Conservation (phyloP, 2,797 vertebrate species). For the Denticeps clupeoides region DNA sequence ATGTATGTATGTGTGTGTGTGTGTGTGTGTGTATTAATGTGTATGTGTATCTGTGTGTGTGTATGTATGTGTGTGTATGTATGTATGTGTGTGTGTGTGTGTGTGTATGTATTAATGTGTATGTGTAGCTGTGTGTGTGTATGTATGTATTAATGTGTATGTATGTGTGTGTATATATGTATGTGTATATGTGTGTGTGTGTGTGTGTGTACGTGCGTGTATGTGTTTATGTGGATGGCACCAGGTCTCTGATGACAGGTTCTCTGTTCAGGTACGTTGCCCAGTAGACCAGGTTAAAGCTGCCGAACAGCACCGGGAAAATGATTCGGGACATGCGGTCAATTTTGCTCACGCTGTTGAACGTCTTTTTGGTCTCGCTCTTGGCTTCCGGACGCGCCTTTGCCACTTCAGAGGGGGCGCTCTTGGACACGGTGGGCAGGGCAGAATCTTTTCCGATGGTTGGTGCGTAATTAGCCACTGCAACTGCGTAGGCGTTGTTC, state of each 20-base stretch:
- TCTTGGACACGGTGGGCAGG: conserved; percentile 81
- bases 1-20: background rate
- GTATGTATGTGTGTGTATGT: background rate
- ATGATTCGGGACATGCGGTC: conserved; percentile 94
- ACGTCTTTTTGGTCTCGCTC: conserved; percentile 81
- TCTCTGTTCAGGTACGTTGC: conserved; percentile 89
- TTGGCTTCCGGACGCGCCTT: conserved; percentile 67
- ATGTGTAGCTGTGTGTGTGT: background rate
- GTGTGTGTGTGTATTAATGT: background rate
- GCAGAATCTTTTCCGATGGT: conserved; percentile 81
- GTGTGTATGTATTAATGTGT: background rate
- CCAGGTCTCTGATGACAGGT: conserved; percentile 69
- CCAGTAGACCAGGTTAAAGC: conserved; percentile 93
- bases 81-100: background rate
- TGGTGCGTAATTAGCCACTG: conserved; percentile 86
- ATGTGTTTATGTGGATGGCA: conserved; percentile 56
- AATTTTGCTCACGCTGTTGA: conserved; percentile 93
- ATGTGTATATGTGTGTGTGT: background rate
- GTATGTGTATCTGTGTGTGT: background rate
- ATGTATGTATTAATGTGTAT: background rate
- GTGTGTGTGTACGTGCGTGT: no score
- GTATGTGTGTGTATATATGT: background rate
- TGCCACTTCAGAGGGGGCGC: conserved; percentile 62
- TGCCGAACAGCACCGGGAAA: conserved; percentile 86
- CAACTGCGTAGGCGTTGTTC: conserved; percentile 90